Conservation (phyloP, 2,888 invertebrate genomes). For the Chymomyza fuscimana region DNA sequence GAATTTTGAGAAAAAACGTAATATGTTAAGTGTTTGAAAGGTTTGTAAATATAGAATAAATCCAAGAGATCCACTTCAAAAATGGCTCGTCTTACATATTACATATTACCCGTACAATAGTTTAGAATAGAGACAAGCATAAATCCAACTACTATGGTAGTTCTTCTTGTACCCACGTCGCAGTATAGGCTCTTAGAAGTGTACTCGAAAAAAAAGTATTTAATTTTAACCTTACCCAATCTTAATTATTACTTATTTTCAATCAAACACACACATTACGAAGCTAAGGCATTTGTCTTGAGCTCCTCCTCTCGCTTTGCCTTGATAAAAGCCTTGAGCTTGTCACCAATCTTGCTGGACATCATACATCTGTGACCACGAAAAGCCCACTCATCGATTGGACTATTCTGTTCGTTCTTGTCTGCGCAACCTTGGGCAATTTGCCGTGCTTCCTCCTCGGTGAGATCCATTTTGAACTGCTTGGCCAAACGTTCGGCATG, state of each 20-base stretch:
- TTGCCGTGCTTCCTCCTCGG: constrained; percentile 69
- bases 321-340: constrained; percentile 65
- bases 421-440: constrained; percentile 75
- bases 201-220: not conserved
- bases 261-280: not conserved
- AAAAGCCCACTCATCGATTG: constrained; percentile 76
- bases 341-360: constrained; percentile 73
- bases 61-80: no score
- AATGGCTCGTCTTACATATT: no score
- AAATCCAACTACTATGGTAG: no score
- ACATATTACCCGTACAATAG: no score
- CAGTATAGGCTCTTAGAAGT: no score
- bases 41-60: no score
- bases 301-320: constrained; percentile 50
- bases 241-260: not conserved
- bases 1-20: no score
- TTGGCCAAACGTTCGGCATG: constrained; percentile 75
- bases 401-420: constrained; percentile 66
- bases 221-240: not conserved
- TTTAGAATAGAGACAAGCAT: no score
- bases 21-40: no score
- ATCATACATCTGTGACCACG: constrained; percentile 77
- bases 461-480: constrained; percentile 75
- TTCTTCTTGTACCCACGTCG: no score
- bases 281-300: not conserved